Evolutionary conservation across 2,888 invertebrate genomes (phyloP), one percentile per base, ranked within the genome.

Genomic region (Mythimna pallens): DNA sequence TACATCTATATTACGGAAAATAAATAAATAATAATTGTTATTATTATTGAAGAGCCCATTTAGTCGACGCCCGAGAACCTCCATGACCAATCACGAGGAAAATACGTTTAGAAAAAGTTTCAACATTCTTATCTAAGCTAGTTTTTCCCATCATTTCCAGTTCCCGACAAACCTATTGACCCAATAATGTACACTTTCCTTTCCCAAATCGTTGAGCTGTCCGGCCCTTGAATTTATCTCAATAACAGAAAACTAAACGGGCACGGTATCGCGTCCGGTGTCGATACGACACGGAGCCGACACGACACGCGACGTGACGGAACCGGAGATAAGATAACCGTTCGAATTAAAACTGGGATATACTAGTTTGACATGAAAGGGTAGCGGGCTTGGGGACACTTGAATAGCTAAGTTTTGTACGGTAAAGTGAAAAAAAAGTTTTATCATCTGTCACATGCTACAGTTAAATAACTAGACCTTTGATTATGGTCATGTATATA

Each of bases 271-370:
- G 52, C 70, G 65, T 81, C 81, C 80, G 74, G 65, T 59, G 71
- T 76, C 70, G 73, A 85, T 76, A 79, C 82, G 78, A 82, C 85
- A 86, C 84, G 84, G 50, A 50, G 50, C 50, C 68, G 72, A 85
- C 74, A 78, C 82, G 78, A 82, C 85, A 86, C 84, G 84, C 85
- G 69, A 86, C 63, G 77, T 84, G 81, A 78, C 84, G 77, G 81
- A 86, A 85, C 78, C 65, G 50, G 57, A 67, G 85, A 86, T 85
- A 84, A 84, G 84, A 85, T 84, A 85, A 85, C 73, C 62, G 57
- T 34, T 40, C 25, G 77, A 76, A 85, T 86, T 84, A 82, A 82
- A 83, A 79, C 76, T 57, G 67, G 76, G 70, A 82, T 80, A 85
- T 80, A 78, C 73, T 63, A 65, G 80, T 74, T 83, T 82, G 80